Conservation (phyloP, 2,797 vertebrate genomes). For the Muscicapa striata region DNA sequence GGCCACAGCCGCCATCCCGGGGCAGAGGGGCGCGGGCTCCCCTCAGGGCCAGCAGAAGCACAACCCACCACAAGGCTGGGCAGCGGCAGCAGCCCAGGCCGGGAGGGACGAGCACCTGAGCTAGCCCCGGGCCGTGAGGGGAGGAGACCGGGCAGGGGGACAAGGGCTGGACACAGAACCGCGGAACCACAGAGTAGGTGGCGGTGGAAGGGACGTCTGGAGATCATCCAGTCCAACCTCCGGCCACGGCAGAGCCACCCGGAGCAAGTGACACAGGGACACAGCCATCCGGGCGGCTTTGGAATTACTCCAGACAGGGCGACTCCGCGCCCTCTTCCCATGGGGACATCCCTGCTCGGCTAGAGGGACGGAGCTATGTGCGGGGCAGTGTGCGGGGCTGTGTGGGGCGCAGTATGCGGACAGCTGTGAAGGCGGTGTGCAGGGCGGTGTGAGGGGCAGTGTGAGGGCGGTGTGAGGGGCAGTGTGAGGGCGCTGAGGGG, state of each 20-base stretch:
- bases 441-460: background rate
- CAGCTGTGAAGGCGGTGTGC: background rate
- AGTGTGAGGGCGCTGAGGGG: background rate
- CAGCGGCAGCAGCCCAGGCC: background rate
- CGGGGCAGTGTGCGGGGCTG: background rate
- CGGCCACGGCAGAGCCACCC: background rate
- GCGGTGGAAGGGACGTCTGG: background rate
- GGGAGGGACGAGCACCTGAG: too few relatives aligned
- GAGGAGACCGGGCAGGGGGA: too few relatives aligned
- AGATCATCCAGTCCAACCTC: background rate
- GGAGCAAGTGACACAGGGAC: background rate
- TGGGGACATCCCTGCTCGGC: background rate
- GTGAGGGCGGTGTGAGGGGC: too few relatives aligned
- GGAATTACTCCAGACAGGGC: background rate
- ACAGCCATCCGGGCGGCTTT: background rate
- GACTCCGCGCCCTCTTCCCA: background rate
- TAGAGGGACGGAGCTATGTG: background rate
- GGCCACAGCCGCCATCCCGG: rapidly evolving
- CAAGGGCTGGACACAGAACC: background rate
- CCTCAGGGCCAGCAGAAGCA: too few relatives aligned
- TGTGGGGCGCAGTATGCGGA: background rate
- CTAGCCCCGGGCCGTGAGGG: rapidly evolving
- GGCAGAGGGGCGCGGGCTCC: rapidly evolving
- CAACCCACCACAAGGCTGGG: background rate
- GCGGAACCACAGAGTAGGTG: background rate